Evolutionary conservation across 2,113 vertebrate species (phyloP), one percentile per base, ranked within the genome.

Genomic region (Pelobates fuscus): DNA sequence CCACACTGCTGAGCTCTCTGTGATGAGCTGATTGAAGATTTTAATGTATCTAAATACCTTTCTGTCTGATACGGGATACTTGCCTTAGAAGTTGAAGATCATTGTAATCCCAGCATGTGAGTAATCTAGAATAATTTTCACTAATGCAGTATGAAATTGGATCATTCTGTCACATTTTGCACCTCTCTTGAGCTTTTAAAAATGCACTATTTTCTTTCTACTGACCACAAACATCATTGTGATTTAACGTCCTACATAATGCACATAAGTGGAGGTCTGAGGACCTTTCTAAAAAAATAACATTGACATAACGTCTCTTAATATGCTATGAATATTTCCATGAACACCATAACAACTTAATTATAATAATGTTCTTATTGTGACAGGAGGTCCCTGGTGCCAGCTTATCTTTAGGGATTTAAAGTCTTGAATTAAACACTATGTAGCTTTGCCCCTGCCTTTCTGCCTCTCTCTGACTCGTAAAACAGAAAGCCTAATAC

Each of bases 71-170:
- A 80, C 64, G 77, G 68, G 81, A 83, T 78, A 73, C 27, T 73
- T 11, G 54, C 43, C 77, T 67, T 62, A 21, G 84, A 77, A 49
- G 80, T 37, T 44, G 77, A 77, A 55, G 12, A 63, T 78, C 23
- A 79, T 86, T 83, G 66, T 71, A 70, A 62, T 70, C 79, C 1
- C 78, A 72, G 67, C 26, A 10, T 25, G 70, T 72, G 1, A 46
- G 59, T 79, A 84, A 83, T 84, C 83, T 80, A 84, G 68, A 80
- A 65, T 72, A 78, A 79, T 71, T 78, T 55, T 29, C 82, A 78
- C 60, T 83, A 84, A 83, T 71, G 60, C 79, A 85, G 72, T 71
- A 85, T 85, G 85, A 89, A 87, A 80, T 80, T 66, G 82, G 57
- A 83, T 78, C 78, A 82, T 65, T 62, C 80, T 83, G 70, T 70